phyloP scores from a whole-genome alignment of 2,888 invertebrate species.

The Rotaria magnacalcarata region DNA sequence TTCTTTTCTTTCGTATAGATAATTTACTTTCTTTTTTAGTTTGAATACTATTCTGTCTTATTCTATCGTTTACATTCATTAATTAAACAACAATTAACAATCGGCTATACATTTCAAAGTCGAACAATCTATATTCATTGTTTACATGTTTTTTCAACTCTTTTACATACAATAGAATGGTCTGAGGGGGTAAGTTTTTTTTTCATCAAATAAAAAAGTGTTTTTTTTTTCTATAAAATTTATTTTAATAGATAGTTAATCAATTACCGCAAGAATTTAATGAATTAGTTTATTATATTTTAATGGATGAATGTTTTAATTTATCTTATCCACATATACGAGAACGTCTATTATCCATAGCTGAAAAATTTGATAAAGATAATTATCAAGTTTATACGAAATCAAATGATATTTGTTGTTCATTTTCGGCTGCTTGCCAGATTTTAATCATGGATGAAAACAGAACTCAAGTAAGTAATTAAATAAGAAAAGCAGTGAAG shows the following conservation, averaged over 20 bases:
- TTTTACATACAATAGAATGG: conserved; percentile 1
- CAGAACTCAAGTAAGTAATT: background rate
- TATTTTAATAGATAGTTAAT: background rate
- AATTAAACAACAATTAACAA: conserved; percentile 21
- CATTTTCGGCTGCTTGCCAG: conserved; percentile 11
- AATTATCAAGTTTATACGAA: conserved; percentile 31
- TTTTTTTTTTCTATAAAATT: background rate
- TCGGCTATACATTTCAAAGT: conserved; percentile 28
- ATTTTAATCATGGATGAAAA: background rate
- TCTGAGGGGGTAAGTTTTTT: background rate
- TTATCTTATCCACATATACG: background rate
- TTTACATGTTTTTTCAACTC: conserved; percentile 20
- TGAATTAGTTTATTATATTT: conserved; percentile 32
- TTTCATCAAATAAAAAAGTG: no score
- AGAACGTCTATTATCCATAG: background rate
- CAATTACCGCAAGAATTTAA: conserved; percentile 33
- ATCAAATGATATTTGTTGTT: background rate
- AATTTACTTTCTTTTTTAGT: background rate
- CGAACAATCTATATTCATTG: background rate
- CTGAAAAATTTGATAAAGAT: conserved; percentile 10
- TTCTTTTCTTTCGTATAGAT: no score
- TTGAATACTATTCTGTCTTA: conserved; percentile 4
- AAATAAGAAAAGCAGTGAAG: background rate
- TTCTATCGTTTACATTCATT: conserved; percentile 37
- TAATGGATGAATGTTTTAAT: conserved; percentile 35